Conservation (phyloP, 2,888 invertebrate genomes). For the Rhingia rostrata region DNA sequence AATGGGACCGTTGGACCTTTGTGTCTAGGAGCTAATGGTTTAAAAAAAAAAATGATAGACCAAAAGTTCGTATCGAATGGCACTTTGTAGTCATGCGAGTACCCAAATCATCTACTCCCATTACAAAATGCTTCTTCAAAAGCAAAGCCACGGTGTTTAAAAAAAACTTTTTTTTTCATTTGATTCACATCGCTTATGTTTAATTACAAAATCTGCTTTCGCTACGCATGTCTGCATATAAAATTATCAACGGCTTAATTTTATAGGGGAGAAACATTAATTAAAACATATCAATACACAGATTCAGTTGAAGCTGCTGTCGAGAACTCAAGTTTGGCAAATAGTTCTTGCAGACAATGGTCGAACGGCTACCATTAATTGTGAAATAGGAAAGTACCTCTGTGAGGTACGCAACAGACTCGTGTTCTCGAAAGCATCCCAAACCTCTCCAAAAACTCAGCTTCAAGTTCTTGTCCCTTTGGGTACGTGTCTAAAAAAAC, state of each 20-base stretch:
- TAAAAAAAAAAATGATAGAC: too few species aligned
- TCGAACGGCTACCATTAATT: too few species aligned
- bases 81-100: too few species aligned
- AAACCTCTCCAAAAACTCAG: neutral
- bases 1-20: too few species aligned
- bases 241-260: slow-evolving; percentile 37
- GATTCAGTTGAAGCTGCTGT: neutral
- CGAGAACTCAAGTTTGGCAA: neutral
- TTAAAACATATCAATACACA: slow-evolving; percentile 3
- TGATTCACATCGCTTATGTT: slow-evolving; percentile 5
- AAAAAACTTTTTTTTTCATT: neutral
- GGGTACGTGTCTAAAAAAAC: slow-evolving; percentile 84
- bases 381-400: too few species aligned
- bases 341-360: too few species aligned
- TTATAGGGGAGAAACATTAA: slow-evolving; percentile 7
- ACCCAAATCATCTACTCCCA: too few species aligned
- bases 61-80: too few species aligned
- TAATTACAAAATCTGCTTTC: slow-evolving; percentile 38
- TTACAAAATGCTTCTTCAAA: neutral
- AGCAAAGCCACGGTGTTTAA: neutral
- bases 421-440: neutral
- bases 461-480: neutral
- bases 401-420: neutral
- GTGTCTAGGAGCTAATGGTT: too few species aligned
- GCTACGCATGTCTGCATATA: slow-evolving; percentile 43